These are phyloP conservation scores for Micromys minutus DNA, from an alignment of 2,113 vertebrate species.

Conservation along the genomic window DNA sequence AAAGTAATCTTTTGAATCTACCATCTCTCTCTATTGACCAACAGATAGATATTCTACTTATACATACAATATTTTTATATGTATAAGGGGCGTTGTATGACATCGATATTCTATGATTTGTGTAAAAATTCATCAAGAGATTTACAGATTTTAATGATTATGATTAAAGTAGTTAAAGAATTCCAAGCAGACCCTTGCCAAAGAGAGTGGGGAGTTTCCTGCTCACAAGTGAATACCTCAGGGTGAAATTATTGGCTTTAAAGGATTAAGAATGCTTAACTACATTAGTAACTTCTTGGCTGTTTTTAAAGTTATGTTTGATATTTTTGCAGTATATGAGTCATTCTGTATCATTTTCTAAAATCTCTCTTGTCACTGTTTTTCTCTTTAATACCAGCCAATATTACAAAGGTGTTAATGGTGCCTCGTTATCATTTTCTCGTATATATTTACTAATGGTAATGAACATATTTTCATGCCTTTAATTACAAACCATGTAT, in stretches of 20 bases:
- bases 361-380: not conserved
- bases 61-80: not conserved
- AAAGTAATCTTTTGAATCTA: not conserved
- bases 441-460: not conserved
- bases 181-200: not conserved
- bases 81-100: not conserved
- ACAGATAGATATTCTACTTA: not conserved
- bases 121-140: not conserved
- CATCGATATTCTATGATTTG: constrained; percentile 2
- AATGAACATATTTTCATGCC: not conserved
- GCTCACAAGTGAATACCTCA: constrained; percentile 5
- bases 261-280: not conserved
- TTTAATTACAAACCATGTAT: not conserved
- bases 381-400: not conserved
- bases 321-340: not conserved
- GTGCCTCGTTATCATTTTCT: constrained; percentile 12
- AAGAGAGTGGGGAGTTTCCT: not conserved
- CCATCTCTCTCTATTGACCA: not conserved
- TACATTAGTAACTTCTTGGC: not conserved
- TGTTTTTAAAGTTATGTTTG: constrained; percentile 18
- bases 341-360: not conserved
- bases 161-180: constrained; percentile 43
- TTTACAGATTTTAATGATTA: not conserved
- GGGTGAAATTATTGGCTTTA: not conserved
- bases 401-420: constrained; percentile 11